phyloP scores from a whole-genome alignment of 2,113 vertebrate genomes.

The Nothocercus nigrocapillus region DNA sequence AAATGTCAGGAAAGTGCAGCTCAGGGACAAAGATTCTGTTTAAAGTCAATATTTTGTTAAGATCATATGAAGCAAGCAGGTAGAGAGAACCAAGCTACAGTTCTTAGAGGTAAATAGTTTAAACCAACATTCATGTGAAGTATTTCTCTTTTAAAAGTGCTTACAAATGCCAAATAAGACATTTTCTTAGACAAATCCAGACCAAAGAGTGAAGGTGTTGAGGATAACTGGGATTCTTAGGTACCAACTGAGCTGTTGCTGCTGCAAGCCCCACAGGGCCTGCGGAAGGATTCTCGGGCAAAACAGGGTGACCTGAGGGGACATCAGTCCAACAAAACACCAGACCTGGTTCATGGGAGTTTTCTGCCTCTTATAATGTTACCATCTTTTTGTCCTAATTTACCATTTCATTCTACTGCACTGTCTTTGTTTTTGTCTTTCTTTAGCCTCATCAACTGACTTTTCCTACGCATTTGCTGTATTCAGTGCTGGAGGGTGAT shows the following conservation, averaged over 20 bases:
- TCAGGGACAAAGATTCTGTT: neutral
- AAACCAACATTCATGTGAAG: neutral
- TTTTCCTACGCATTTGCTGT: neutral
- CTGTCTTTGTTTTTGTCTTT: neutral
- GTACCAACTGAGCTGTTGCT: neutral
- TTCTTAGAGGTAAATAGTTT: constrained; percentile 1
- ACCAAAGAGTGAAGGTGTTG: neutral
- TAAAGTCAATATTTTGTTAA: constrained; percentile 40
- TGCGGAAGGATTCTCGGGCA: neutral
- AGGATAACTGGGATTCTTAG: neutral
- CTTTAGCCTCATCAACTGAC: neutral
- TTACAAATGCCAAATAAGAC: neutral
- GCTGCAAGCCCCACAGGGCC: neutral
- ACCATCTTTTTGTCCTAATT: neutral
- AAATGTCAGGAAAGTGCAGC: neutral
- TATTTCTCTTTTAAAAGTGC: neutral
- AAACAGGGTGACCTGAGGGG: neutral
- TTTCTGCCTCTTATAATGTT: neutral
- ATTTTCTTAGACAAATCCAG: neutral
- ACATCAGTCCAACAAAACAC: neutral
- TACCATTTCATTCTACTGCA: neutral
- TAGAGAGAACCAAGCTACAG: neutral
- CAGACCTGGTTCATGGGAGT: accelerated
- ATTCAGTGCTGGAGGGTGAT: neutral
- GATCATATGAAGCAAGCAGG: neutral